Conservation (phyloP, 2,888 invertebrate genomes). For the Pocota personata region DNA sequence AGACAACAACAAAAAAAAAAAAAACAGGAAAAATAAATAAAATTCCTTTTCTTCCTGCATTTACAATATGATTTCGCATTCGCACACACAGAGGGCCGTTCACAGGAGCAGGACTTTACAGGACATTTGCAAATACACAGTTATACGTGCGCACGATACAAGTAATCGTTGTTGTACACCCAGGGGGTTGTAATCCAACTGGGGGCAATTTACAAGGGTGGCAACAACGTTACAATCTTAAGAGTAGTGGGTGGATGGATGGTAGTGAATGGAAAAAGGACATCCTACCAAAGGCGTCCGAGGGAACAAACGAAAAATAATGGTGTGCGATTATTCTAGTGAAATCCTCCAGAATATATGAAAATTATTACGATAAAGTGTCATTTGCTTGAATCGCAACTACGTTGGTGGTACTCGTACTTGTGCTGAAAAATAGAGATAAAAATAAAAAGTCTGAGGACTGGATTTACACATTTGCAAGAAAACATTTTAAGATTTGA, state of each 20-base stretch:
- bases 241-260: not conserved
- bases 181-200: conserved; percentile 71
- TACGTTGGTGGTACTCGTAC: not conserved
- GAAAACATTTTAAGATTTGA: too few species aligned
- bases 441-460: not conserved
- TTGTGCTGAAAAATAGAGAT: conserved; percentile 9
- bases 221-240: conserved; percentile 63
- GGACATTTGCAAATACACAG: conserved; percentile 70
- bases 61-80: conserved; percentile 71
- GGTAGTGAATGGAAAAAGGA: conserved; percentile 4
- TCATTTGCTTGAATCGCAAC: conserved; percentile 20
- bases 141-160: conserved; percentile 67
- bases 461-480: too few species aligned
- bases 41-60: conserved; percentile 72
- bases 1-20: conserved; percentile 37
- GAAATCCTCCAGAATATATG: conserved; percentile 69
- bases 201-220: conserved; percentile 73
- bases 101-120: conserved; percentile 58
- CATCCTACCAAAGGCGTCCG: conserved; percentile 19
- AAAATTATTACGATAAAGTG: conserved; percentile 66
- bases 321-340: conserved; percentile 64
- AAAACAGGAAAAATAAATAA: conserved; percentile 53
- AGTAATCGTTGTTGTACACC: conserved; percentile 72
- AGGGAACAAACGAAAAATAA: conserved; percentile 64
- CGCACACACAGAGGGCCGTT: conserved; percentile 33